These are phyloP conservation scores for Entomyzon cyanotis DNA, from an alignment of 2,113 vertebrate genomes.

Conservation along the genomic window DNA sequence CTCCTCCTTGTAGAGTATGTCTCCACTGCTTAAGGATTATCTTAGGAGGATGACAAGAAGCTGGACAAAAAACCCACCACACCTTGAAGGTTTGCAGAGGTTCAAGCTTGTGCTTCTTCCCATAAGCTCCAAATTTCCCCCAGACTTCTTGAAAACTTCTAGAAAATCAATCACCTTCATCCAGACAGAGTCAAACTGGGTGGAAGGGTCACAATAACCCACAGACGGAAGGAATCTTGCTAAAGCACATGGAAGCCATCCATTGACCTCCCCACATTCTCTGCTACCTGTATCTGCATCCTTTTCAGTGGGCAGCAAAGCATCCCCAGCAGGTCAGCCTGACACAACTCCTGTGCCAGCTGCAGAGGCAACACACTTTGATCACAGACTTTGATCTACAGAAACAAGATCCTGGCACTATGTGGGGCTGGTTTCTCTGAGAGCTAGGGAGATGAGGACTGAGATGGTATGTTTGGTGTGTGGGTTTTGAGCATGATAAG, in stretches of 20 bases:
- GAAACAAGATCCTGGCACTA: not conserved
- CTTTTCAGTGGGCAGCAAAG: not conserved
- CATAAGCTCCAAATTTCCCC: not conserved
- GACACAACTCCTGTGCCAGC: not conserved
- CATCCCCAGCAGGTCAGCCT: not conserved
- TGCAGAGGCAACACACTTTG: not conserved
- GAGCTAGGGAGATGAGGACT: not conserved
- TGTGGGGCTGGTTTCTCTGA: not conserved
- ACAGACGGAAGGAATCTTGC: not conserved
- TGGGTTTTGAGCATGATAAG: not conserved
- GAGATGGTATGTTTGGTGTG: not conserved
- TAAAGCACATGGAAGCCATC: not conserved
- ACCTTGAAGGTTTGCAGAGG: not conserved
- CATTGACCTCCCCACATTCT: rapidly evolving
- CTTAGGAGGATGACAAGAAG: not conserved
- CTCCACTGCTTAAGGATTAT: not conserved
- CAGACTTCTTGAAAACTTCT: not conserved
- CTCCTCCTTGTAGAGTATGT: not conserved
- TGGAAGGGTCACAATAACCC: not conserved
- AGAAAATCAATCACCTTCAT: not conserved
- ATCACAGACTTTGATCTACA: not conserved
- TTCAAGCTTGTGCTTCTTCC: not conserved
- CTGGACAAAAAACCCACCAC: not conserved
- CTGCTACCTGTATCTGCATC: not conserved
- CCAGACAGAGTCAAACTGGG: not conserved